Evolutionary conservation across 2,797 vertebrate genomes (phyloP), one percentile per base, ranked within the genome.

Genomic region (Lagorchestes hirsutus): DNA sequence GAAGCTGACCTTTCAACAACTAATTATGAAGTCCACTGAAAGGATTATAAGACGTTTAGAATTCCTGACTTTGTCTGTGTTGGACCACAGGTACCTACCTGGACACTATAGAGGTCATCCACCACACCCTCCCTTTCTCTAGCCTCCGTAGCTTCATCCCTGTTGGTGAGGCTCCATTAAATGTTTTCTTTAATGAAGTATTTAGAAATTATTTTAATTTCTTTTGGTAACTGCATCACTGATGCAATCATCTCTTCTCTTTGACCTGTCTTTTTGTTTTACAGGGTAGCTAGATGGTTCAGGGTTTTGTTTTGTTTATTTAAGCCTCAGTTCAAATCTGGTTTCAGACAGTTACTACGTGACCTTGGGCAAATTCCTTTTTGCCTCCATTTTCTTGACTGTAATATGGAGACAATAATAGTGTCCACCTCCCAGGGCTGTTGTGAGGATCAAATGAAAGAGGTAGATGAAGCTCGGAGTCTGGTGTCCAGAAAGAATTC

Each of bases 1-100:
- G 96, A 98, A 97, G 91, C 92, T 98, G 98, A 98, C 98, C 98
- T 98, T 98, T 90, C 97, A 97, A 94, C 97, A 98, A 95, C 97
- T 97, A 97, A 98, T 98, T 98, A 98, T 13, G 4, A 9, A 96
- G 74, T 92, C 96, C 22, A 94, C 91, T 97, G 96, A 96, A 97
- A 96, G 9, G 18, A 82, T 9, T 82, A 62, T 40, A 97, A 97
- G 31, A 3, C 92, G 91, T 96, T 97, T 94, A 52, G 52, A 52
- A 52, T 52, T 82, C n/a, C 67, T 24, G n/a, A n/a, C 22, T 40
- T 1, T 22, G 18, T 82, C n/a, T 46, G 16, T 82, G 10, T 82
- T 40, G 67, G n/a, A 40, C n/a, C 67, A 22, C n/a, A 82, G 18
- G n/a, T 24, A 46, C 67, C 67, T 74, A 74, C 18, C n/a, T 82